These are phyloP conservation scores for Spicauda simplicius DNA, from an alignment of 2,888 invertebrate species.

Conservation along the genomic window DNA sequence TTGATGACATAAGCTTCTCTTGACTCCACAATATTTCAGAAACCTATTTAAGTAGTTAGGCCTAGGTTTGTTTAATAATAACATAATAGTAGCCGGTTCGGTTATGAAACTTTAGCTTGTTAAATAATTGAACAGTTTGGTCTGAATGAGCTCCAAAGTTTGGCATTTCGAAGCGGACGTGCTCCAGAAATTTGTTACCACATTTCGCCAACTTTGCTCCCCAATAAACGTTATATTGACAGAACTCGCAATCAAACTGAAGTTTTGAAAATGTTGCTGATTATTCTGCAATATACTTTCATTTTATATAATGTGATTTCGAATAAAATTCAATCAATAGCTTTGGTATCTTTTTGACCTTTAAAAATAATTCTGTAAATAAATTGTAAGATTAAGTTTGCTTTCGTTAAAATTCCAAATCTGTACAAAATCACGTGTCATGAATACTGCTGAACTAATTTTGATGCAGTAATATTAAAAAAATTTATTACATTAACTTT, in stretches of 20 bases:
- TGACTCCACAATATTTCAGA: too few species aligned
- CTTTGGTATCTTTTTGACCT: too few species aligned
- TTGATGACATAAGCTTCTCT: too few species aligned
- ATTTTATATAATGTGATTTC: neutral
- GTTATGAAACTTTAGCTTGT: conserved; percentile 20
- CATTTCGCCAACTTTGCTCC: conserved; percentile 21
- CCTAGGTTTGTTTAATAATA: neutral
- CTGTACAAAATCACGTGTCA: too few species aligned
- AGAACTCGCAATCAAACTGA: neutral
- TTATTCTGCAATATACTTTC: neutral
- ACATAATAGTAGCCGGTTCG: conserved; percentile 3
- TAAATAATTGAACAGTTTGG: conserved; percentile 22
- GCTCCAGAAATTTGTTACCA: conserved; percentile 28
- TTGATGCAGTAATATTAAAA: too few species aligned
- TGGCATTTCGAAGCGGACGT: conserved; percentile 18
- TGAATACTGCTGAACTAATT: too few species aligned
- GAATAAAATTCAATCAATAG: too few species aligned
- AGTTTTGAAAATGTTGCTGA: neutral
- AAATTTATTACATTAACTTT: too few species aligned
- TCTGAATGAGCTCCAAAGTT: conserved; percentile 31
- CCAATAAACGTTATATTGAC: conserved; percentile 25
- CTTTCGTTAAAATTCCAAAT: too few species aligned
- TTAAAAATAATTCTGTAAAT: too few species aligned
- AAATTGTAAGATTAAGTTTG: too few species aligned
- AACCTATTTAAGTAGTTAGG: neutral